phyloP scores from a whole-genome alignment of 2,888 invertebrate genomes.

The Diadegma fenestrale region DNA sequence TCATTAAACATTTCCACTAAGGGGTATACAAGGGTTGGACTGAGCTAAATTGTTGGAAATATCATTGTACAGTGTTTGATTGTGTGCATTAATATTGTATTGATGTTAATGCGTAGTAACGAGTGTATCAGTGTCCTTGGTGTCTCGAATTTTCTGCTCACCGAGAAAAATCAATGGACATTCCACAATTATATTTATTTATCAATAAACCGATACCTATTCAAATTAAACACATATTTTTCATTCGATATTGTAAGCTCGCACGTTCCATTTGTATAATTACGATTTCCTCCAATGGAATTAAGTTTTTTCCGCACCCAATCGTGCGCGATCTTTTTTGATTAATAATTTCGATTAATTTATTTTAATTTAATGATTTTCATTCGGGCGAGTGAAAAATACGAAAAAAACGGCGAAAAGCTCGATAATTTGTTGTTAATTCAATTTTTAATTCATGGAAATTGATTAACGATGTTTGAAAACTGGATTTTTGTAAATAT shows the following conservation, averaged over 20 bases:
- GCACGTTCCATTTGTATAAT: background rate
- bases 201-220: background rate
- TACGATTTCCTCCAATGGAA: background rate
- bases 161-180: constrained; percentile 25
- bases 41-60: constrained; percentile 59
- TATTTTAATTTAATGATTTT: background rate
- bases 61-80: constrained; percentile 53
- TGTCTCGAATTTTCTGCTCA: background rate
- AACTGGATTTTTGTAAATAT: constrained; percentile 13
- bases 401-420: background rate
- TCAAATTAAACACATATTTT: background rate
- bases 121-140: background rate
- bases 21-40: constrained; percentile 72
- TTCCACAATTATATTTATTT: background rate
- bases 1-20: constrained; percentile 83
- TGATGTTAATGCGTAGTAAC: constrained; percentile 11
- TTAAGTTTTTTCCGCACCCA: background rate
- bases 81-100: constrained; percentile 13
- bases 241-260: background rate
- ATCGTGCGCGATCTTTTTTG: background rate
- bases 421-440: background rate
- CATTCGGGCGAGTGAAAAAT: background rate
- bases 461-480: background rate
- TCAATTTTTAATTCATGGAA: background rate
- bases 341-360: background rate